phyloP scores from a whole-genome alignment of 1,140 invertebrate species.

The Rhysida immarginata region DNA sequence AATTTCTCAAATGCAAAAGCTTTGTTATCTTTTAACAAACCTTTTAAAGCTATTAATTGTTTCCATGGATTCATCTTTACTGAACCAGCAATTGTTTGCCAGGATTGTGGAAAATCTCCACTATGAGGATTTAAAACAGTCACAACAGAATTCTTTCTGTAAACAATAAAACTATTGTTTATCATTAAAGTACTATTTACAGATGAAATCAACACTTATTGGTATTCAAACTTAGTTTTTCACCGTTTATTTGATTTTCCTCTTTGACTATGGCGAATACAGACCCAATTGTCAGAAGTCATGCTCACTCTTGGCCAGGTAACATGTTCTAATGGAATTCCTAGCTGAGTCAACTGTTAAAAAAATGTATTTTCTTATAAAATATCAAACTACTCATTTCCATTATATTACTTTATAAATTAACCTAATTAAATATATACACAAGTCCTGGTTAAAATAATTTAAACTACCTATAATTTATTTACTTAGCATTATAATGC shows the following conservation, averaged over 20 bases:
- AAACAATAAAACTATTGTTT: too few relatives aligned
- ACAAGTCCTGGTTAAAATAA: too few relatives aligned
- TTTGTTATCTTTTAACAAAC: slow-evolving; percentile 14
- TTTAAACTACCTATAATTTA: too few relatives aligned
- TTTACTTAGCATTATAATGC: too few relatives aligned
- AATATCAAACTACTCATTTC: neutral
- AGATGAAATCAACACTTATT: too few relatives aligned
- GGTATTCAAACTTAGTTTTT: too few relatives aligned
- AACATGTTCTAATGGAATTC: slow-evolving; percentile 27
- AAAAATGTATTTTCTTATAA: too few relatives aligned
- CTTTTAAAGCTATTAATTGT: slow-evolving; percentile 29
- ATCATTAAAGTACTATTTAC: too few relatives aligned
- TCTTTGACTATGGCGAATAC: slow-evolving; percentile 23
- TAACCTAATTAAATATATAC: too few relatives aligned
- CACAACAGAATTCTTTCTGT: slow-evolving; percentile 20
- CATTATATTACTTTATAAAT: neutral
- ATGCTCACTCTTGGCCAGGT: slow-evolving; percentile 31
- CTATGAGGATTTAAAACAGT: slow-evolving; percentile 28
- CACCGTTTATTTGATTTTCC: neutral
- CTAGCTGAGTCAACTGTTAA: slow-evolving; percentile 28
- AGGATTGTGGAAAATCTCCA: slow-evolving; percentile 25
- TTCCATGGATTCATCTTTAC: slow-evolving; percentile 28
- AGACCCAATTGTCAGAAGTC: slow-evolving; percentile 30
- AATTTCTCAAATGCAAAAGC: neutral
- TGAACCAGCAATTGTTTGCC: slow-evolving; percentile 27